Evolutionary conservation across 1,140 invertebrate genomes (phyloP), one percentile per base, ranked within the genome.

Genomic region (Brachionus manjavacas): DNA sequence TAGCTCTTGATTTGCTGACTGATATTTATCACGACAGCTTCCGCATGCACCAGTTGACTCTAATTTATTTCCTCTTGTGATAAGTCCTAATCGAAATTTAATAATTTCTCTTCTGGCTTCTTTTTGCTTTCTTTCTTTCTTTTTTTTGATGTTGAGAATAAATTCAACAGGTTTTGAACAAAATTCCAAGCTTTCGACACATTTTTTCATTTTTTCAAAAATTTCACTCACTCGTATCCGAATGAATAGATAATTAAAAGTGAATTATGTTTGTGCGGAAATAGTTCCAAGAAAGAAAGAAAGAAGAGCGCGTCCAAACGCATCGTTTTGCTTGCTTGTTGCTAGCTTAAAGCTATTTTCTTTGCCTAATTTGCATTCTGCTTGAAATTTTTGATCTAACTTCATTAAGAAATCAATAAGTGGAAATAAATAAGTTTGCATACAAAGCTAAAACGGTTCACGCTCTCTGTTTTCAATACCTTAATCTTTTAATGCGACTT

Each of bases 401-500:
- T 49, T 76, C 41, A 76, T 76, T 49, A 28, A 49, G 46, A 76
- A 76, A 76, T 76, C 72, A 76, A 76, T 76, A 76, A 76, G 72
- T 76, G 72, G 41, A 76, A 76, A 49, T 25, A 46, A 76, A 49
- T 49, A 49, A 20, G 16, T 28, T 35, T 35, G 39, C 1, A 49
- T 46, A 31, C 11, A 49, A 49, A 76, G 43, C 41, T 4, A 76
- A 76, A 49, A 76, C 41, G 20, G 72, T 49, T 74, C 35, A 74
- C 39, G 39, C n/a, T 74, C 31, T 9, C 2, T 35, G 31, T 35
- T 49, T 76, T 25, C 25, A 49, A 49, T 35, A 76, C 23, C 46
- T 76, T 76, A 76, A 76, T 76, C 72, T 76, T 43, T 76, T 76
- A 72, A 72, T 72, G 68, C 39, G n/a, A 72, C 72, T 49, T 25